Evolutionary conservation across 2,113 vertebrate species (phyloP).

Genomic region (Shinisaurus crocodilurus): DNA sequence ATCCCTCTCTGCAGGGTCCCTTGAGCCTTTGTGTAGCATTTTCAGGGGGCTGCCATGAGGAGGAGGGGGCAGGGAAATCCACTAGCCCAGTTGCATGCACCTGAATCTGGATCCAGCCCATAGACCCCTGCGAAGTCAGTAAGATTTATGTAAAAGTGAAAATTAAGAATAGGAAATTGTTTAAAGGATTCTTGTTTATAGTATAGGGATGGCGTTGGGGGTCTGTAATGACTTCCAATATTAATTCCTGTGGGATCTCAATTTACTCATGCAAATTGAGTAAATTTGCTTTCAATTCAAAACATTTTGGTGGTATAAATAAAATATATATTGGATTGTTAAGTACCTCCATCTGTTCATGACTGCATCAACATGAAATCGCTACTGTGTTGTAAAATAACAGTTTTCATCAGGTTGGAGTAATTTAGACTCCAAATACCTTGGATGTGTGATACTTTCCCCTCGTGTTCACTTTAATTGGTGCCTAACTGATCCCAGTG

Average conservation of each 20-base stretch:
- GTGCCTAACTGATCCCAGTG: neutral
- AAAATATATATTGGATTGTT: neutral
- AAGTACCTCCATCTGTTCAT: neutral
- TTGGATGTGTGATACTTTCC: neutral
- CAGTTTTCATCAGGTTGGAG: neutral
- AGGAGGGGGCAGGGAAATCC: too few relatives aligned
- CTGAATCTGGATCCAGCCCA: too few relatives aligned
- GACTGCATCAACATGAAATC: neutral
- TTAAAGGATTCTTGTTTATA: neutral
- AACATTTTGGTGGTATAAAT: neutral
- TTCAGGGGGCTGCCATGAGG: too few relatives aligned
- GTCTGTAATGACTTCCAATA: neutral
- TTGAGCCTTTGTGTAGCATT: too few relatives aligned
- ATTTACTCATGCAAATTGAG: neutral
- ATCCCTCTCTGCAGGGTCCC: too few relatives aligned
- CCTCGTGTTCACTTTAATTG: neutral
- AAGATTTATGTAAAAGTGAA: neutral
- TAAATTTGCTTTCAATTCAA: neutral
- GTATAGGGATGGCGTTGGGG: neutral
- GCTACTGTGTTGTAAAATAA: neutral
- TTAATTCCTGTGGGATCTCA: neutral
- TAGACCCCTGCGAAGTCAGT: neutral
- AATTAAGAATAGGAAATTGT: neutral
- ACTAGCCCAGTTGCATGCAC: too few relatives aligned
- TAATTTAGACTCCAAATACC: neutral